These are phyloP conservation scores for Caenorhabditis zanzibari DNA, from an alignment of 2,888 invertebrate genomes.

Conservation along the genomic window DNA sequence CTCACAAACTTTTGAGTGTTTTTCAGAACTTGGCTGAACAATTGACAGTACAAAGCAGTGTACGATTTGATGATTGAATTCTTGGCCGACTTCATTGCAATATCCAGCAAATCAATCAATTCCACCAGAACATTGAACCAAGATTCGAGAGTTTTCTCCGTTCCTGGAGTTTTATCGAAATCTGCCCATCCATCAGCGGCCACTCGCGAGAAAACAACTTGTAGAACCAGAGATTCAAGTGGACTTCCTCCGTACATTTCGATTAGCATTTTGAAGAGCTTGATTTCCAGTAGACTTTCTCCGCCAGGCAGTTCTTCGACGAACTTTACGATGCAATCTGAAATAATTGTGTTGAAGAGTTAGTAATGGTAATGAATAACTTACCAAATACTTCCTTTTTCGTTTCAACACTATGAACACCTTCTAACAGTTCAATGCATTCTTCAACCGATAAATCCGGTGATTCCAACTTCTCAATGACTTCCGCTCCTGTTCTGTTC, in stretches of 20 bases:
- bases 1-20: constrained; percentile 48
- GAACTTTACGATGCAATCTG: constrained; percentile 42
- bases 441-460: constrained; percentile 7
- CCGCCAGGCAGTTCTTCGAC: constrained; percentile 50
- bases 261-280: constrained; percentile 32
- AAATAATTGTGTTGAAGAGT: neutral
- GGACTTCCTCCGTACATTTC: constrained; percentile 50
- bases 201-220: constrained; percentile 41
- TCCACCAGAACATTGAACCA: constrained; percentile 46
- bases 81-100: constrained; percentile 41
- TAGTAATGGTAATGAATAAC: neutral
- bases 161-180: constrained; percentile 36
- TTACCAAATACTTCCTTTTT: constrained; percentile 50
- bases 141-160: constrained; percentile 35
- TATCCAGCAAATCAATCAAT: constrained; percentile 39
- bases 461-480: constrained; percentile 20
- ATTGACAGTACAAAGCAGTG: constrained; percentile 48
- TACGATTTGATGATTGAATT: constrained; percentile 52
- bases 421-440: constrained; percentile 18
- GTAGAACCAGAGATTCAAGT: constrained; percentile 43
- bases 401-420: constrained; percentile 30
- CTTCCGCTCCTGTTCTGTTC: constrained; percentile 31
- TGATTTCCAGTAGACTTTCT: constrained; percentile 42
- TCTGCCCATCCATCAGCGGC: constrained; percentile 54
- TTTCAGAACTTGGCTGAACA: constrained; percentile 54